Base-by-base conservation (phyloP, 2,888 invertebrate genomes). In the Troglohyphantes excavatus region DNA sequence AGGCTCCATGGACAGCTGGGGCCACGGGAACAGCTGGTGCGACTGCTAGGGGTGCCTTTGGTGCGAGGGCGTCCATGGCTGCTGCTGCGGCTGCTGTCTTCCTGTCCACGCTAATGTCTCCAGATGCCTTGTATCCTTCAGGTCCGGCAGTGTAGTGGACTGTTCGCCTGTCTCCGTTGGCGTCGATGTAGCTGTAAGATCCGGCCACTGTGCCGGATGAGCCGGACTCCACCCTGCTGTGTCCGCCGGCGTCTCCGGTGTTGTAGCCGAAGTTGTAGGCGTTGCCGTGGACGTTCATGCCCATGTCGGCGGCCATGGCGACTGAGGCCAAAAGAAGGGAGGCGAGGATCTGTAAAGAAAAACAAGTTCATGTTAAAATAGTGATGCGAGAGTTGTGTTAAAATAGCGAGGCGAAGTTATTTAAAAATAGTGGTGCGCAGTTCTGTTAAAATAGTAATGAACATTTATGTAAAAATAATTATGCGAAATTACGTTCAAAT, bases 31-130 rank as follows among this genome's bases (percentile, higher is more conserved):
- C 84, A 29, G 75, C 84, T 2, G 73, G 63, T 43, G 75, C 84
- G 11, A 29, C 43, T 39, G 85, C 23, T 5, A 27, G n/a, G 7
- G 90, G 90, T 1, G 91, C 90, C 26, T 83, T 87, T 6, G 87
- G 90, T 13, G 91, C 90, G 11, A 90, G 78, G 27, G 90, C 91
- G 46, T 79, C 83, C 17, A 91, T 68, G 19, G 83, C 87, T n/a
- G 90, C 91, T 1, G 91, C 91, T 21, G 81, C 90, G 11, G 86
- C 86, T 13, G 90, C 91, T 2, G 91, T 91, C 39, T 81, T 91
- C 72, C 79, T 91, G 70, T 91, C 91, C 2, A 91, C 91, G 9
- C 81, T 78, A 27, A 81, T 90, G 53, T 91, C 91, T 27, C 91
- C 91, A 61, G 79, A 23, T 9, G 91, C 78, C 43, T 89, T 67